Base-by-base conservation (phyloP, 1,140 invertebrate species). In the Metaphire vulgaris region DNA sequence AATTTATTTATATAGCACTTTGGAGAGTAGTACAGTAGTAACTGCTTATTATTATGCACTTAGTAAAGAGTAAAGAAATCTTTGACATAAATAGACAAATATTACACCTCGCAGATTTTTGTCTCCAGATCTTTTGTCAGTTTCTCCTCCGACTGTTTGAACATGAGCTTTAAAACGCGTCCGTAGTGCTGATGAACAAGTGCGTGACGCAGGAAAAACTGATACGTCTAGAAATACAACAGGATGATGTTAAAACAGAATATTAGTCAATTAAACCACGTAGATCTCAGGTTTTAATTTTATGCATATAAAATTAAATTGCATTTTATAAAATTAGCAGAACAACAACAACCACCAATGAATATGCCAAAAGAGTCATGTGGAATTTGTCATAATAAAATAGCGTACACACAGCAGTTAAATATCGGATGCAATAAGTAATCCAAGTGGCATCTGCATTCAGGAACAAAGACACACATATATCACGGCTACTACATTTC, bases 151-250 rank as follows among this genome's bases (percentile, higher is more conserved):
- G 90, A 88, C 77, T 92, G 88, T 83, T 92, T 92, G 30, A 88
- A 82, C 14, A 95, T 83, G 72, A 92, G 88, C 84, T 93, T 94
- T 67, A 93, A 83, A 71, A 92, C 90, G 74, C 92, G 89, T 0
- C 93, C 94, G 86, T 92, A 92, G 72, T 95, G 92, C 79, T 89
- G 87, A 80, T 92, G 87, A 2, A 91, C 89, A 80, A 91, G 89
- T 21, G 92, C 90, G 83, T 97, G 92, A 90, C 92, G 93, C 33
- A 94, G 86, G 2, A 90, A 89, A 81, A 96, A 92, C 79, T 90
- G 89, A 33, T 92, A 87, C 6, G 91, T 89, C 89, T 92, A 81
- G 30, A 82, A 74, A 21, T 1, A 1, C 1, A 1, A 71, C 26
- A 15, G n/a, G n/a, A n/a, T n/a, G n/a, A n/a, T n/a, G n/a, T n/a